Evolutionary conservation across 1,140 invertebrate genomes (phyloP).

Genomic region (Sitophilus oryzae): DNA sequence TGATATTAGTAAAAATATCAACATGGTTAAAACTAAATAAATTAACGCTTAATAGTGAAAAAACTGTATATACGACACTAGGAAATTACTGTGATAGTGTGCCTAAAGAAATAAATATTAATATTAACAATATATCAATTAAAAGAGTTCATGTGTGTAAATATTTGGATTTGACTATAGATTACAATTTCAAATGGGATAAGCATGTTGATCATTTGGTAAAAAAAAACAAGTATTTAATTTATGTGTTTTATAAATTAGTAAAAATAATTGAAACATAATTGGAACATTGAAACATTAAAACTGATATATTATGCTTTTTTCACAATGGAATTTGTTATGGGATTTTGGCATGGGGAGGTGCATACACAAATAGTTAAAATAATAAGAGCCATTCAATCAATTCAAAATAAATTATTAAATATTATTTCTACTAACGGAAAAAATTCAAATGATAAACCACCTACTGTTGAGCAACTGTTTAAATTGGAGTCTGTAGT

Average conservation of each 20-base stretch:
- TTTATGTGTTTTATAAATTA: background rate
- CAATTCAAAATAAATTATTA: too few relatives aligned
- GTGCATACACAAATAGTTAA: too few relatives aligned
- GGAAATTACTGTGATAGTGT: background rate
- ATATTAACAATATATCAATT: background rate
- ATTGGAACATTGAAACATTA: too few relatives aligned
- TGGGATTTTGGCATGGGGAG: too few relatives aligned
- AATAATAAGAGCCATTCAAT: too few relatives aligned
- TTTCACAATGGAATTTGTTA: too few relatives aligned
- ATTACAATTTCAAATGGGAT: background rate
- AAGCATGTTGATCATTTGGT: background rate
- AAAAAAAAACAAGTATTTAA: background rate
- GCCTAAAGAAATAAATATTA: background rate
- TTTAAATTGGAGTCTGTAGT: too few relatives aligned
- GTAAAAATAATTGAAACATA: too few relatives aligned
- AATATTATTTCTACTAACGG: too few relatives aligned
- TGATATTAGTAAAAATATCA: background rate
- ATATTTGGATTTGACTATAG: background rate
- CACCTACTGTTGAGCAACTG: too few relatives aligned
- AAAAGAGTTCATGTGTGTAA: background rate
- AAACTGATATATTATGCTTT: too few relatives aligned
- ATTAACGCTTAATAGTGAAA: background rate
- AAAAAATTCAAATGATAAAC: too few relatives aligned
- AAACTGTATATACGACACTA: background rate
- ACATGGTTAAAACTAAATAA: background rate